These are phyloP conservation scores for Tuta absoluta DNA, from an alignment of 2,888 invertebrate genomes.

Conservation along the genomic window DNA sequence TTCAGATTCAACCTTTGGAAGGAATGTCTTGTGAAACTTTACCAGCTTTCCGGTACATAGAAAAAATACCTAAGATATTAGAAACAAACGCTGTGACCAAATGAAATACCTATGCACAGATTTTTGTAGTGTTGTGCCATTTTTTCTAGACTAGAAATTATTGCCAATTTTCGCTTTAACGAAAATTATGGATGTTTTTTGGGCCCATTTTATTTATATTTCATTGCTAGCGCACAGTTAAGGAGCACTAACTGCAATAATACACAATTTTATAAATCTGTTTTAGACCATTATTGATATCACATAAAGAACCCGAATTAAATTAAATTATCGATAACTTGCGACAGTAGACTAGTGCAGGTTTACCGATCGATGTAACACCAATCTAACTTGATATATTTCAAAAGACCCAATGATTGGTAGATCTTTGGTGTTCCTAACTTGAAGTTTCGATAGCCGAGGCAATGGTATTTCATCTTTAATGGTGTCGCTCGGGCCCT, in stretches of 20 bases:
- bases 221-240: background rate
- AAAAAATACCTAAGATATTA: background rate
- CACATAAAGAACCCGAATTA: too few species aligned
- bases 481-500: slow-evolving; percentile 19
- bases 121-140: background rate
- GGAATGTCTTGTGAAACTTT: background rate
- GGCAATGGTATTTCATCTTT: slow-evolving; percentile 5
- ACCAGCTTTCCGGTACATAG: background rate
- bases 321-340: too few species aligned
- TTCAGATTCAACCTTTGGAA: too few species aligned
- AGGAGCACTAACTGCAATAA: background rate
- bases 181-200: background rate
- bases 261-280: too few species aligned
- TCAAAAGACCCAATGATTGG: too few species aligned
- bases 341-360: too few species aligned
- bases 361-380: too few species aligned
- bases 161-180: background rate
- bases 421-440: too few species aligned
- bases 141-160: background rate
- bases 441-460: background rate
- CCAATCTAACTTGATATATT: too few species aligned
- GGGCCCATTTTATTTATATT: background rate
- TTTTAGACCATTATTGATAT: too few species aligned
- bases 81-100: background rate
- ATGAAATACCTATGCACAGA: background rate